Evolutionary conservation across 2,113 vertebrate species (phyloP).

Genomic region (Typhlomys cinereus): DNA sequence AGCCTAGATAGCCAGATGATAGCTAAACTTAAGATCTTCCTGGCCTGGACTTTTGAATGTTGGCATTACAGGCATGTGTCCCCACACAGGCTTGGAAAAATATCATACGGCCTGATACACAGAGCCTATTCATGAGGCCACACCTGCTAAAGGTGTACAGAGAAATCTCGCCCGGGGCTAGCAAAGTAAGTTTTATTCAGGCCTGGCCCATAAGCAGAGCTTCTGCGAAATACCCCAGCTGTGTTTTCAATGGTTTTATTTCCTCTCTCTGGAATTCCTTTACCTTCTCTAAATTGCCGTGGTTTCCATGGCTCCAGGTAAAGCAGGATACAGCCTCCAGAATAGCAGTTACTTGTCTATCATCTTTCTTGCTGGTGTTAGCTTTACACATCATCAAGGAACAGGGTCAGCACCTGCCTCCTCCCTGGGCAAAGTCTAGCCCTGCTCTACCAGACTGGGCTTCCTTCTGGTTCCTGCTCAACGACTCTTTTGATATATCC

Average conservation of each 20-base stretch:
- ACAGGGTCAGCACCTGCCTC: background rate
- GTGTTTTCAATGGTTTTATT: background rate
- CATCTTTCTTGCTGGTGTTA: background rate
- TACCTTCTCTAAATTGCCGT: background rate
- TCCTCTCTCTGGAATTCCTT: background rate
- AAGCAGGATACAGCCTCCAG: background rate
- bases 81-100: background rate
- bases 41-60: background rate
- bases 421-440: background rate
- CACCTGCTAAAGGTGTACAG: background rate
- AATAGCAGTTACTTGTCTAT: background rate
- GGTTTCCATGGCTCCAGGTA: background rate
- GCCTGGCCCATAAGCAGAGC: background rate
- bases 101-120: background rate
- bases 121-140: background rate
- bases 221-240: background rate
- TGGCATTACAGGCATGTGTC: background rate
- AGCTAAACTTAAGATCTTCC: background rate
- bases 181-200: slow-evolving; percentile 13
- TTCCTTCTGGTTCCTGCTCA: background rate
- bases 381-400: background rate
- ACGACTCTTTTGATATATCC: background rate
- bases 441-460: background rate
- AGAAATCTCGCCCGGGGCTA: background rate
- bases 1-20: background rate